Percentiles rank a stretch among this genome's conserved stretches.
Conservation (phyloP, 2,888 invertebrate genomes). For the Alloplasta piceator region DNA sequence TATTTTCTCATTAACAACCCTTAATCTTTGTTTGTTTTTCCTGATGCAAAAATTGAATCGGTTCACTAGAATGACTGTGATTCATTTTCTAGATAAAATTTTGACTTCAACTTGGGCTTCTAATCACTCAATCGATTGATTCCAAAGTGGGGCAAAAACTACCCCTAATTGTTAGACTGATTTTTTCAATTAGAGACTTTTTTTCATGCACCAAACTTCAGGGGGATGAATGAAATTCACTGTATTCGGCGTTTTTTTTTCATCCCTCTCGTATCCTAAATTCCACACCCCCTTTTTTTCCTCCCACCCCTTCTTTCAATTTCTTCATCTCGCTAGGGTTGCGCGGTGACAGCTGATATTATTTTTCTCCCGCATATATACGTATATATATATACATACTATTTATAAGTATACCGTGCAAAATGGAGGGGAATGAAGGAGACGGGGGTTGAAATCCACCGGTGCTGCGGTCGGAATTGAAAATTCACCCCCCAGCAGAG, state of each 20-base stretch:
- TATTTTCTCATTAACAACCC: too few species aligned
- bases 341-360: constrained; percentile 54
- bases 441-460: constrained; percentile 5
- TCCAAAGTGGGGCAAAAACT: too few species aligned
- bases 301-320: constrained; percentile 44
- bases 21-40: too few species aligned
- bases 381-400: neutral
- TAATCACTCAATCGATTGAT: too few species aligned
- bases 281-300: constrained; percentile 7
- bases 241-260: constrained; percentile 2
- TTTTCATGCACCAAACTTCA: neutral
- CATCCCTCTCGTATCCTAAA: constrained; percentile 29
- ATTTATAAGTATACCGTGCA: neutral
- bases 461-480: constrained; percentile 62
- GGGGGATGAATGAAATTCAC: constrained; percentile 1
- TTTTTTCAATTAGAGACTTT: neutral
- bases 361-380: constrained; percentile 44
- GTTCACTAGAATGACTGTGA: too few species aligned
- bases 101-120: too few species aligned
- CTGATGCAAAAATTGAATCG: too few species aligned
- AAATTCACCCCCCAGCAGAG: constrained; percentile 52
- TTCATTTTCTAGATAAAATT: too few species aligned
- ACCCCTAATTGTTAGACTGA: neutral
- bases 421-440: constrained; percentile 7
- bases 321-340: constrained; percentile 49